These are phyloP conservation scores for Syngnathus typhle DNA, from an alignment of 2,113 vertebrate species.

Conservation along the genomic window DNA sequence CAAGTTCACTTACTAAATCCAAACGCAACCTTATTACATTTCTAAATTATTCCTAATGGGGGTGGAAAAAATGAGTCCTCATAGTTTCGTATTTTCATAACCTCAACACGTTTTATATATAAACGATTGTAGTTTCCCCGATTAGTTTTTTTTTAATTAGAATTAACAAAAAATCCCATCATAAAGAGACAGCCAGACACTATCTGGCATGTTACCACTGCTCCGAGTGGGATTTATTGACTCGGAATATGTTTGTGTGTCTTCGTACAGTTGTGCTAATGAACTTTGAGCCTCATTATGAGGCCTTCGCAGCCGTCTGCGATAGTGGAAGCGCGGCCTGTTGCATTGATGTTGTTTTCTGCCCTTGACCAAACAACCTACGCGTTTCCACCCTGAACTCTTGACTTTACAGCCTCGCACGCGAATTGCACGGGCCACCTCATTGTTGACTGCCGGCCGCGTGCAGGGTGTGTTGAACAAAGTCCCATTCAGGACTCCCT, in stretches of 20 bases:
- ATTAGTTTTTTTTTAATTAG: constrained; percentile 27
- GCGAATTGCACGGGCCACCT: neutral
- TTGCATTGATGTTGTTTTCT: constrained; percentile 31
- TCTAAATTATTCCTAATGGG: too few relatives aligned
- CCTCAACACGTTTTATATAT: too few relatives aligned
- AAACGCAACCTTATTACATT: too few relatives aligned
- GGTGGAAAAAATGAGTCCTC: too few relatives aligned
- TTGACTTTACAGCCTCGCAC: constrained; percentile 26
- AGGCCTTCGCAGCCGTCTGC: constrained; percentile 28
- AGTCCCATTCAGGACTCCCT: constrained; percentile 42
- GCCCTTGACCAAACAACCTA: constrained; percentile 15
- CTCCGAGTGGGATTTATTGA: constrained; percentile 23
- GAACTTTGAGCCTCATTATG: constrained; percentile 60
- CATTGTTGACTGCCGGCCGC: constrained; percentile 19
- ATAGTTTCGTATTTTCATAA: too few relatives aligned
- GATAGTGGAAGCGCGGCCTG: constrained; percentile 34
- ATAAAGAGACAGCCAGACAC: constrained; percentile 21
- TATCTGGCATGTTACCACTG: constrained; percentile 5
- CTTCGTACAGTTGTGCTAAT: constrained; percentile 33
- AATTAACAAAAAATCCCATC: constrained; percentile 24
- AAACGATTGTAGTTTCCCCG: constrained; percentile 7
- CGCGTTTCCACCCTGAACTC: constrained; percentile 13
- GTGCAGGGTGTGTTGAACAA: constrained; percentile 36
- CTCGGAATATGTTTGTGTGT: constrained; percentile 24
- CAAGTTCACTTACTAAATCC: neutral